Conservation (phyloP, 2,888 invertebrate species). For the Erebia palarica region DNA sequence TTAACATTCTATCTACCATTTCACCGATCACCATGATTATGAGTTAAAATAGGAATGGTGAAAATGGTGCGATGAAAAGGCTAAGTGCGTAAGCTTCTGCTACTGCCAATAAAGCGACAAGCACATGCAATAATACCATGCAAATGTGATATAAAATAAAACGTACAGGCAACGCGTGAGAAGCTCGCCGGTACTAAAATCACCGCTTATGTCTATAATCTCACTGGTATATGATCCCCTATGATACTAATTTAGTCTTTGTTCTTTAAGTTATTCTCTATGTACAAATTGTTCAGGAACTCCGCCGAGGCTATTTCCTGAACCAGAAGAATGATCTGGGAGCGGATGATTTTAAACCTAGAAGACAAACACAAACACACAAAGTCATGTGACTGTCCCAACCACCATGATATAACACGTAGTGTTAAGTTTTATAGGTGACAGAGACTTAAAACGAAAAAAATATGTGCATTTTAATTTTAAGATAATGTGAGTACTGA, state of each 20-base stretch:
- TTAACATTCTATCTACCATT: neutral
- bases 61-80: conserved; percentile 1
- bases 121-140: conserved; percentile 52
- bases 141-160: conserved; percentile 64
- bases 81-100: conserved; percentile 28
- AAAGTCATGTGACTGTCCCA: conserved; percentile 66
- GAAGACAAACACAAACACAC: conserved; percentile 74
- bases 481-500: conserved; percentile 1
- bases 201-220: conserved; percentile 80
- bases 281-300: conserved; percentile 76
- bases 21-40: neutral
- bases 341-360: conserved; percentile 82
- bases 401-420: conserved; percentile 51
- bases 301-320: conserved; percentile 77
- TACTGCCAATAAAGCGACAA: conserved; percentile 34
- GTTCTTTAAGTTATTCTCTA: conserved; percentile 73
- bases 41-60: neutral
- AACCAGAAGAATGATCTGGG: conserved; percentile 83
- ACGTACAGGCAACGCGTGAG: conserved; percentile 75
- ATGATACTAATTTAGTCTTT: conserved; percentile 81
- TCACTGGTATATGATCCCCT: conserved; percentile 79
- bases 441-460: conserved; percentile 33
- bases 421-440: conserved; percentile 33
- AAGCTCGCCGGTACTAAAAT: conserved; percentile 78
- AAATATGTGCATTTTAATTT: conserved; percentile 25